These are phyloP conservation scores for Sinocyclocheilus rhinocerous DNA, from an alignment of 2,113 vertebrate genomes.

Conservation along the genomic window DNA sequence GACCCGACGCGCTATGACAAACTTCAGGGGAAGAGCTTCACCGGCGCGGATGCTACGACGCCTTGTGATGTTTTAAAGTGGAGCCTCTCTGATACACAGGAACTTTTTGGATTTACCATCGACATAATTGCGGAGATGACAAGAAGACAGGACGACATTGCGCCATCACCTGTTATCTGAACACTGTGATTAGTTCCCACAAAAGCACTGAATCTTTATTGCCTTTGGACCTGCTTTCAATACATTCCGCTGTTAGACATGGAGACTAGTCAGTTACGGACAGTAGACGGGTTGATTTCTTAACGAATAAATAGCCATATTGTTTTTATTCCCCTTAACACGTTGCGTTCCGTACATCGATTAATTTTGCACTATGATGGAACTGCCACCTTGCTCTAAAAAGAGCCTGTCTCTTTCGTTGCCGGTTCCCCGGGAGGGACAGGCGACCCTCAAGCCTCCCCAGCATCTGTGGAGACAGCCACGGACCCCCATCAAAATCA, in stretches of 20 bases:
- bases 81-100: constrained; percentile 27
- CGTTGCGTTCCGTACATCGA: constrained; percentile 51
- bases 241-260: constrained; percentile 46
- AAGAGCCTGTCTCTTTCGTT: constrained; percentile 90
- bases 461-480: constrained; percentile 94
- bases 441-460: constrained; percentile 85
- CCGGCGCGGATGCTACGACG: constrained; percentile 56
- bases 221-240: constrained; percentile 46
- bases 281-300: constrained; percentile 62
- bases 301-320: constrained; percentile 70
- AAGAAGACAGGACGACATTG: constrained; percentile 2
- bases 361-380: constrained; percentile 79
- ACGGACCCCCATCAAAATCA: constrained; percentile 85
- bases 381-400: constrained; percentile 83
- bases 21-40: constrained; percentile 71
- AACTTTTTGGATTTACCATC: constrained; percentile 50
- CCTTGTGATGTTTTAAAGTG: constrained; percentile 55
- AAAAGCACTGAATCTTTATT: constrained; percentile 36
- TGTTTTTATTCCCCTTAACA: constrained; percentile 49
- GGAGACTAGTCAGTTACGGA: constrained; percentile 67
- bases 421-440: constrained; percentile 88
- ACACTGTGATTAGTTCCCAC: constrained; percentile 62
- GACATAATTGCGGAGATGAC: constrained; percentile 9
- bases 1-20: constrained; percentile 74
- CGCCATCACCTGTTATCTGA: constrained; percentile 45